Conservation (phyloP, 1,140 invertebrate species). For the Lycorma delicatula region DNA sequence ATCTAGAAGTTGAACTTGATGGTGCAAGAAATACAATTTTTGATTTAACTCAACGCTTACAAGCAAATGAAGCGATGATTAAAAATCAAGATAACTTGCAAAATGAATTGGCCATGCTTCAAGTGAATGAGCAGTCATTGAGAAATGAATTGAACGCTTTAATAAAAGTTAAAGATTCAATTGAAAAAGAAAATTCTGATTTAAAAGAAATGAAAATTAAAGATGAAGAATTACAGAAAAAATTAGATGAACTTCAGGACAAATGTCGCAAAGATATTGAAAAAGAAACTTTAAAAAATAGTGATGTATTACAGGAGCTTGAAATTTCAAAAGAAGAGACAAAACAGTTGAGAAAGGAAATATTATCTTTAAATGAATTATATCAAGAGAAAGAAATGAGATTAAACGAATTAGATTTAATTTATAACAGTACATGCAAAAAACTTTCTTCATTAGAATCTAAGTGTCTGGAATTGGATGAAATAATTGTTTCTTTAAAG, state of each 20-base stretch:
- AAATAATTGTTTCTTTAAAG: constrained; percentile 9
- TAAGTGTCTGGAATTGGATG: constrained; percentile 4
- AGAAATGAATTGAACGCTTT: neutral
- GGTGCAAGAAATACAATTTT: constrained; percentile 7
- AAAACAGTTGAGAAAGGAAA: neutral
- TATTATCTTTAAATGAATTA: neutral
- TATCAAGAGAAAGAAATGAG: neutral
- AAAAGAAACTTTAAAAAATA: constrained; percentile 6
- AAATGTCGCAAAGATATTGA: constrained; percentile 5
- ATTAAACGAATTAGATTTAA: constrained; percentile 4
- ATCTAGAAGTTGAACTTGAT: constrained; percentile 19
- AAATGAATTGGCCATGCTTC: constrained; percentile 14
- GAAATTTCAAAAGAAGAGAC: constrained; percentile 15
- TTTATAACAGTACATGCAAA: constrained; percentile 1
- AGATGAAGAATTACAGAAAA: constrained; percentile 7
- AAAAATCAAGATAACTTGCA: constrained; percentile 22
- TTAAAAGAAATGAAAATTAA: constrained; percentile 11
- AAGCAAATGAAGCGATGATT: constrained; percentile 10
- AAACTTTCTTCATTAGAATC: neutral
- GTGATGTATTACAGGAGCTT: constrained; percentile 17
- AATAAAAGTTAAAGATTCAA: too few relatives aligned
- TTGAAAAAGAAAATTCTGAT: constrained; percentile 14
- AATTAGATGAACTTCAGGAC: neutral
- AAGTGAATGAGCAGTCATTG: neutral
- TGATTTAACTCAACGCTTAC: constrained; percentile 1